Conservation (phyloP, 1,140 invertebrate species). For the Harlomillsia oculata region DNA sequence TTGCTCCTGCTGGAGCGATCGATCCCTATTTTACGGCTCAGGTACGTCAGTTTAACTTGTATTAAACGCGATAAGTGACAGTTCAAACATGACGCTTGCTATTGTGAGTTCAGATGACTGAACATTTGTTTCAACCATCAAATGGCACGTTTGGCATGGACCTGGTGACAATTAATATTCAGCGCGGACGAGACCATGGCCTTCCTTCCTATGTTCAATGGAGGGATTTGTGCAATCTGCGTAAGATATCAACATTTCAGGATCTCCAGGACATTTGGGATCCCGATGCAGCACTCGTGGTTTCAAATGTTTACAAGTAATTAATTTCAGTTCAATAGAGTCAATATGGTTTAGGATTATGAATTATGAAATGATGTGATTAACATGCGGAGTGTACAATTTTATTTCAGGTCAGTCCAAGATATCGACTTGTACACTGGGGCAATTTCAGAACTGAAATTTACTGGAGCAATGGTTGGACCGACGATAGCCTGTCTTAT, state of each 20-base stretch:
- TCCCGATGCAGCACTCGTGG: conserved; percentile 49
- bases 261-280: conserved; percentile 49
- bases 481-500: conserved; percentile 76
- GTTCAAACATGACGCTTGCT: too few species aligned
- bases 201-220: conserved; percentile 66
- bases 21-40: conserved; percentile 59
- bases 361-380: too few species aligned
- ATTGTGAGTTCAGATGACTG: conserved; percentile 54
- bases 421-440: conserved; percentile 84
- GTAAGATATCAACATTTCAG: conserved; percentile 38
- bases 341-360: too few species aligned
- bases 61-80: too few species aligned
- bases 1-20: conserved; percentile 55
- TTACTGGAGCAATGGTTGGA: conserved; percentile 59
- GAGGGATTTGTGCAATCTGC: conserved; percentile 58
- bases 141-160: conserved; percentile 50
- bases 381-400: too few species aligned
- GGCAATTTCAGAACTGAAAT: conserved; percentile 62
- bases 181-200: conserved; percentile 79
- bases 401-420: conserved; percentile 54
- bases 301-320: conserved; percentile 56
- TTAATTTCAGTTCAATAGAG: conserved; percentile 29
- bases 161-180: conserved; percentile 74
- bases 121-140: conserved; percentile 58
- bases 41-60: conserved; percentile 43